A percentile compares a stretch with the other conserved stretches of the same genome.
These are phyloP conservation scores for Archegozetes longisetosus DNA, from an alignment of 1,140 invertebrate genomes.

Conservation along the genomic window DNA sequence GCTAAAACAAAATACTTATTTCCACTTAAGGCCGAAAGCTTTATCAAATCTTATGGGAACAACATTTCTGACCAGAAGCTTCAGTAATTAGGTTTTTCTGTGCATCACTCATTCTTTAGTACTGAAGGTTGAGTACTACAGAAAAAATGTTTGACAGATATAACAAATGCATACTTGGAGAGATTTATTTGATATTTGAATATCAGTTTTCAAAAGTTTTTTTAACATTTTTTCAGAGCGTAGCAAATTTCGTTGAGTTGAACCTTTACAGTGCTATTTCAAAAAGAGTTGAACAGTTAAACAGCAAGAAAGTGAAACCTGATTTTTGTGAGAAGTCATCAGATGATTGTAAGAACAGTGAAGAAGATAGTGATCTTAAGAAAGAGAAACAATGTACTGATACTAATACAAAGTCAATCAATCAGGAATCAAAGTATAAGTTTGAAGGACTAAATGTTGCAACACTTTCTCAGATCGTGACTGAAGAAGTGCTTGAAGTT, in stretches of 20 bases:
- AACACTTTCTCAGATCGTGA: constrained; percentile 12
- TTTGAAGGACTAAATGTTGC: constrained; percentile 9
- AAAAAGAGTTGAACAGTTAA: background rate
- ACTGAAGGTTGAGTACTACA: no score
- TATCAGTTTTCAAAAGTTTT: no score
- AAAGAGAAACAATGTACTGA: background rate
- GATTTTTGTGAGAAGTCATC: background rate
- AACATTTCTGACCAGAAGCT: no score
- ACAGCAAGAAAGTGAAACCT: background rate
- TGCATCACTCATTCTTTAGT: no score
- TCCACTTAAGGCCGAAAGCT: no score
- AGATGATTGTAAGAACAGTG: constrained; percentile 31
- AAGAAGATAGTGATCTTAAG: background rate
- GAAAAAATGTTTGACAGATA: no score
- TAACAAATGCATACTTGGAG: no score
- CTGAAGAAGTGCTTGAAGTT: constrained; percentile 11
- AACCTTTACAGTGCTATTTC: background rate
- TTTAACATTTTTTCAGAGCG: no score
- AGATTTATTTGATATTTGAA: no score
- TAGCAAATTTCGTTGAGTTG: background rate
- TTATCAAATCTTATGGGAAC: no score
- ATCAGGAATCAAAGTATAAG: background rate
- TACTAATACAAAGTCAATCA: background rate
- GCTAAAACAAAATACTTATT: no score
- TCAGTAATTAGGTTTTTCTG: no score